These are phyloP conservation scores for Argyrosomus japonicus DNA, from an alignment of 2,113 vertebrate species.

Conservation along the genomic window DNA sequence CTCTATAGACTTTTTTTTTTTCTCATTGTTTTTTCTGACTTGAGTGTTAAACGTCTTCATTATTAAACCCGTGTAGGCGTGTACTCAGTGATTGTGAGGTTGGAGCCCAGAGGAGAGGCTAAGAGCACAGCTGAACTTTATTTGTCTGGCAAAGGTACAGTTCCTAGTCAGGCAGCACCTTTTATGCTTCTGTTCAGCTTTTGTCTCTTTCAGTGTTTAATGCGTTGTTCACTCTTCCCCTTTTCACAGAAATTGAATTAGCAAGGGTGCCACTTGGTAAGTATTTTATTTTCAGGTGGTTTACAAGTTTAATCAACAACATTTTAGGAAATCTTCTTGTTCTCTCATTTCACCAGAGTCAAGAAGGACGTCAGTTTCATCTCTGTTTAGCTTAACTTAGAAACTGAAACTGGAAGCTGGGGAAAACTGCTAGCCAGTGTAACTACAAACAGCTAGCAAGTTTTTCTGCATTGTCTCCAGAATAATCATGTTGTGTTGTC, in stretches of 20 bases:
- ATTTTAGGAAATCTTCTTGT: constrained; percentile 46
- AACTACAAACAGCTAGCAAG: not conserved
- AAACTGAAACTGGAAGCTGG: not conserved
- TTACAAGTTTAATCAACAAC: not conserved
- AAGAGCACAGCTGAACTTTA: constrained; percentile 99
- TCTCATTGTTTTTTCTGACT: constrained; percentile 58
- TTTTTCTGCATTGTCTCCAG: no score
- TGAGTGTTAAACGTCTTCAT: constrained; percentile 74
- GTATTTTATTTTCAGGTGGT: constrained; percentile 47
- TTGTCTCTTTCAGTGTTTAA: constrained; percentile 43
- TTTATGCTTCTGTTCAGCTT: constrained; percentile 50
- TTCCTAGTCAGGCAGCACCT: constrained; percentile 59
- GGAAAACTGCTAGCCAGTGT: not conserved
- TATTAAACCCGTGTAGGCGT: constrained; percentile 88
- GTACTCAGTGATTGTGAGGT: constrained; percentile 98
- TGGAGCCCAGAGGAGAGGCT: constrained; percentile 97
- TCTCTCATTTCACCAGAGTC: not conserved
- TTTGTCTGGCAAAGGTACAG: constrained; percentile 94
- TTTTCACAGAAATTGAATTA: constrained; percentile 94
- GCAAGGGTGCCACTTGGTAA: constrained; percentile 93
- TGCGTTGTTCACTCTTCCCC: constrained; percentile 61
- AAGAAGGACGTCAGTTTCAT: not conserved
- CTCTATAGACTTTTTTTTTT: constrained; percentile 29
- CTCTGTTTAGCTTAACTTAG: not conserved
- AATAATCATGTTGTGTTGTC: no score